A percentile compares a stretch with the other conserved stretches of the same genome.
Evolutionary conservation across 64 coral and sea anemone genomes (phyloP).

Genomic region (Acropora tenuis): DNA sequence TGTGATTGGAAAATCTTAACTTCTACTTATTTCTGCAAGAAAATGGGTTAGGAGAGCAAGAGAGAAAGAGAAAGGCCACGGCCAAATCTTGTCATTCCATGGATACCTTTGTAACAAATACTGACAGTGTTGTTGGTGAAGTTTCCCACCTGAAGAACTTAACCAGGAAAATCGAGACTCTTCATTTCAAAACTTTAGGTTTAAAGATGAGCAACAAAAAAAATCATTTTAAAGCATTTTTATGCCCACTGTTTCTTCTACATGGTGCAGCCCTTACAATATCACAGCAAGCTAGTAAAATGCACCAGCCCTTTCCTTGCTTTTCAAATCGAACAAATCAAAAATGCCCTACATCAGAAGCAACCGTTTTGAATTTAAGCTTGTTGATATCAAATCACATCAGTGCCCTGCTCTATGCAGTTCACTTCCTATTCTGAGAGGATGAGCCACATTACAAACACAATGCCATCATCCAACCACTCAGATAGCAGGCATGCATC

Average conservation of each 20-base stretch:
- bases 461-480: too few relatives aligned
- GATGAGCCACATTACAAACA: too few relatives aligned
- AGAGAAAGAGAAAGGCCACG: conserved; percentile 17
- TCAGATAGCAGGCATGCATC: too few relatives aligned
- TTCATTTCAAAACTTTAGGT: too few relatives aligned
- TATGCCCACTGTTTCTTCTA: conserved; percentile 53
- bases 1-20: too few relatives aligned
- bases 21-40: too few relatives aligned
- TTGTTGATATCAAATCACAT: neutral
- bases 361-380: conserved; percentile 37
- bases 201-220: too few relatives aligned
- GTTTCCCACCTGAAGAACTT: too few relatives aligned
- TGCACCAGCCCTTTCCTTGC: conserved; percentile 50
- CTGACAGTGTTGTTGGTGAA: neutral
- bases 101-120: neutral
- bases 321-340: conserved; percentile 55
- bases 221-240: conserved; percentile 28
- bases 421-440: too few relatives aligned
- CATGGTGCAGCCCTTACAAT: conserved; percentile 64
- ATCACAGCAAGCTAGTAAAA: conserved; percentile 68
- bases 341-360: conserved; percentile 4
- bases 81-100: conserved; percentile 15
- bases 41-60: conserved; percentile 3
- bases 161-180: too few relatives aligned
- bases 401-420: too few relatives aligned